Evolutionary conservation across 2,888 invertebrate genomes (phyloP).

Genomic region (Nudaria mundana): DNA sequence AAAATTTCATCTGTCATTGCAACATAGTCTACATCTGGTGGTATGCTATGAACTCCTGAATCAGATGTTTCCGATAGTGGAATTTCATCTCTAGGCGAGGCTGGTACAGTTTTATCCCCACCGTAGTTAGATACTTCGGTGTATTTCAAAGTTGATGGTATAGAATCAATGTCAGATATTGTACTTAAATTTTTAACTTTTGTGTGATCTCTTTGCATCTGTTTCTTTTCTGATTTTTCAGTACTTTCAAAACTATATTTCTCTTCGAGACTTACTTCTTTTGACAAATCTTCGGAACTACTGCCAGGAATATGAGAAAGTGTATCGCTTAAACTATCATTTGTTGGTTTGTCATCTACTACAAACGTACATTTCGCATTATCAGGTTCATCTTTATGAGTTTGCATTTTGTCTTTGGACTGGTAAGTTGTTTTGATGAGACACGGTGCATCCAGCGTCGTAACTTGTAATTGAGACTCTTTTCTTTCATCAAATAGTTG

Average conservation of each 20-base stretch:
- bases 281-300: slow-evolving; percentile 69
- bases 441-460: slow-evolving; percentile 22
- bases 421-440: slow-evolving; percentile 32
- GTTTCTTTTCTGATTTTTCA: slow-evolving; percentile 56
- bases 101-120: slow-evolving; percentile 18
- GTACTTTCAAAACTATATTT: slow-evolving; percentile 67
- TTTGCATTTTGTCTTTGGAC: slow-evolving; percentile 41
- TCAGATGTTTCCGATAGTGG: slow-evolving; percentile 50
- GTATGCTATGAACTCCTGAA: slow-evolving; percentile 55
- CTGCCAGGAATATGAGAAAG: slow-evolving; percentile 44
- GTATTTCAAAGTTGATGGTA: slow-evolving; percentile 39
- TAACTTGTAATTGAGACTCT: slow-evolving; percentile 20
- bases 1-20: slow-evolving; percentile 15
- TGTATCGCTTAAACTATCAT: slow-evolving; percentile 46
- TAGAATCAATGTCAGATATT: slow-evolving; percentile 24
- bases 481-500: slow-evolving; percentile 30
- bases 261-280: slow-evolving; percentile 69
- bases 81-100: slow-evolving; percentile 47
- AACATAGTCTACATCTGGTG: slow-evolving; percentile 38
- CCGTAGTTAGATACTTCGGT: slow-evolving; percentile 16
- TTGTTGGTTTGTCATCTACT: slow-evolving; percentile 20
- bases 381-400: slow-evolving; percentile 36
- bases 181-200: slow-evolving; percentile 32
- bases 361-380: slow-evolving; percentile 29
- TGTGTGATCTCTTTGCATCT: slow-evolving; percentile 23